phyloP scores from a whole-genome alignment of 2,113 vertebrate genomes.

The Hassar affinis region DNA sequence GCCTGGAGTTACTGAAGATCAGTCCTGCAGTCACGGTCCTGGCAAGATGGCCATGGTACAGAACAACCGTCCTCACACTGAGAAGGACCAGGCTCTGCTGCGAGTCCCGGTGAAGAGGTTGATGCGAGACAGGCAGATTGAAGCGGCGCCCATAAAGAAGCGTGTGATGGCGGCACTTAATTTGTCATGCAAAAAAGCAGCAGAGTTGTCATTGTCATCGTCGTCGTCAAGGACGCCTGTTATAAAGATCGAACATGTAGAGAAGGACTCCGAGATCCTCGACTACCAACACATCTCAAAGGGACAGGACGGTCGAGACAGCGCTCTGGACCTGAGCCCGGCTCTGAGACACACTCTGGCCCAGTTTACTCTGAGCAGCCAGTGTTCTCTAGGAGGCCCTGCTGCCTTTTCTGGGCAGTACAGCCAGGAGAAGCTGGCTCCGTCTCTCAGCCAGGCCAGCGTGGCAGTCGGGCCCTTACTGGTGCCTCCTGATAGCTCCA shows the following conservation, averaged over 20 bases:
- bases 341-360: conserved; percentile 84
- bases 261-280: conserved; percentile 58
- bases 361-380: conserved; percentile 86
- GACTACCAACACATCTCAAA: conserved; percentile 62
- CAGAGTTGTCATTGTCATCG: conserved; percentile 25
- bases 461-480: conserved; percentile 73
- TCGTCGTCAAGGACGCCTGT: conserved; percentile 66
- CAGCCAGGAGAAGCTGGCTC: conserved; percentile 78
- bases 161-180: conserved; percentile 74
- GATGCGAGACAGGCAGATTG: conserved; percentile 70
- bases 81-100: conserved; percentile 42
- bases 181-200: conserved; percentile 56
- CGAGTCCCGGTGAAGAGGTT: conserved; percentile 64
- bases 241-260: conserved; percentile 79
- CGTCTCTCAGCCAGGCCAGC: conserved; percentile 74
- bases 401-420: conserved; percentile 84
- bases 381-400: conserved; percentile 83
- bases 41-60: conserved; percentile 73
- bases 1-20: conserved; percentile 25
- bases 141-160: conserved; percentile 76
- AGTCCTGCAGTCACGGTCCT: conserved; percentile 14
- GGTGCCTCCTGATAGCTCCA: conserved; percentile 83
- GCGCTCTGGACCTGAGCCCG: conserved; percentile 80
- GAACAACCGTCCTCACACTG: conserved; percentile 55
- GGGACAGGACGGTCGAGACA: conserved; percentile 57